Percentiles rank a stretch among this genome's conserved stretches.
phyloP scores from a whole-genome alignment of 1,140 invertebrate species.

The Alviniconcha marisindica region DNA sequence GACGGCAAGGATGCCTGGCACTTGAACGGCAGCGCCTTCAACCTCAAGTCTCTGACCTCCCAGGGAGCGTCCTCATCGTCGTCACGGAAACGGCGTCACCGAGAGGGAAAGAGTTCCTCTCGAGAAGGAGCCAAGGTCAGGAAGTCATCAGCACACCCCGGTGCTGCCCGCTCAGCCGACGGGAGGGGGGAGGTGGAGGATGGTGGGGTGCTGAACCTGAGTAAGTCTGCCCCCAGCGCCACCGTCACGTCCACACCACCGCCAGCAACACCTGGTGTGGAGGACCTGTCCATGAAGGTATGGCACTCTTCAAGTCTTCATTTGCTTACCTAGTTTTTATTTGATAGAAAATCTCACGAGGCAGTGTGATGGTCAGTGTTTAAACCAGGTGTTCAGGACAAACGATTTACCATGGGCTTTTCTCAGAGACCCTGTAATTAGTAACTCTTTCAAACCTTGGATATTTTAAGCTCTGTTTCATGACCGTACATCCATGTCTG shows the following conservation, averaged over 20 bases:
- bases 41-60: constrained; percentile 11
- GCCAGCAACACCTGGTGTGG: constrained; percentile 26
- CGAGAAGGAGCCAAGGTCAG: background rate
- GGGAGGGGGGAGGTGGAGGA: background rate
- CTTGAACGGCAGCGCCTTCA: constrained; percentile 35
- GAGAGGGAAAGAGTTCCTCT: background rate
- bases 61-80: background rate
- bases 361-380: no score
- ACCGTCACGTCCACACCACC: constrained; percentile 8
- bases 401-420: no score
- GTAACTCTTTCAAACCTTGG: no score
- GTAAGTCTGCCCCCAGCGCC: constrained; percentile 30
- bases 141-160: background rate
- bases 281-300: constrained; percentile 36
- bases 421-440: no score
- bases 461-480: no score
- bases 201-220: constrained; percentile 9
- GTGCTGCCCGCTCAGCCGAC: background rate
- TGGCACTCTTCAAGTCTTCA: background rate
- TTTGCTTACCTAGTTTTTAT: no score
- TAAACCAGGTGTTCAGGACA: no score
- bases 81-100: constrained; percentile 20
- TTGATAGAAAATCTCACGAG: no score
- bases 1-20: constrained; percentile 25
- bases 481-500: no score